Conservation (phyloP, 30 jellyfish, hydroid and myxozoan genomes). For the Chironex yamaguchii region DNA sequence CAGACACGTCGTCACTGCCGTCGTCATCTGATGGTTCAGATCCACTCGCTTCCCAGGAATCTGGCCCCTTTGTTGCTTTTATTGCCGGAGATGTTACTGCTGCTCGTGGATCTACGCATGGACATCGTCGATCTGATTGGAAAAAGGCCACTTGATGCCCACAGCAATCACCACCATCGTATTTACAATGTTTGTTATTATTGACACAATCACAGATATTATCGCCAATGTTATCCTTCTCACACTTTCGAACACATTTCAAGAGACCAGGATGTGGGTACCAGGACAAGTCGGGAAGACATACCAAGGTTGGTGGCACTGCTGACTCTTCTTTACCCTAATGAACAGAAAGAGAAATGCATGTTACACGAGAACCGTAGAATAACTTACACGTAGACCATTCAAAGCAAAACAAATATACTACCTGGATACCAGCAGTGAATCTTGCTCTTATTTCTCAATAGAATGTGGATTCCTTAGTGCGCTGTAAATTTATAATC, state of each 20-base stretch:
- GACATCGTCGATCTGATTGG: neutral
- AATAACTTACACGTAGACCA: too few relatives aligned
- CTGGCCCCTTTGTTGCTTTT: constrained; percentile 3
- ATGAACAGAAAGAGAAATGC: neutral
- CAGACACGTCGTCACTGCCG: neutral
- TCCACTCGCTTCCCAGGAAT: too few relatives aligned
- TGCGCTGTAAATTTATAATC: too few relatives aligned
- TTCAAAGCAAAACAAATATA: too few relatives aligned
- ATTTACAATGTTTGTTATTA: constrained; percentile 83
- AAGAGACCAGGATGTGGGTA: constrained; percentile 39
- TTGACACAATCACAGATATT: constrained; percentile 83
- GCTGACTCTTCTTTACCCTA: neutral
- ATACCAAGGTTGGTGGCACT: neutral
- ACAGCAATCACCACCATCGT: constrained; percentile 95
- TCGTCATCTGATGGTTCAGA: neutral
- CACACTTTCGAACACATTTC: constrained; percentile 67
- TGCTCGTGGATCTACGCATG: constrained; percentile 5
- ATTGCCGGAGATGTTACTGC: neutral
- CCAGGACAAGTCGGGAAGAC: constrained; percentile 86
- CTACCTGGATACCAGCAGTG: too few relatives aligned
- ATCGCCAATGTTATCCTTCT: constrained; percentile 22
- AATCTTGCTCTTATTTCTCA: too few relatives aligned
- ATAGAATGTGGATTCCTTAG: too few relatives aligned
- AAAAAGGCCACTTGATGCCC: neutral
- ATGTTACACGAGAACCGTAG: too few relatives aligned